Conservation (phyloP, 2,797 vertebrate genomes). For the Takifugu rubripes region DNA sequence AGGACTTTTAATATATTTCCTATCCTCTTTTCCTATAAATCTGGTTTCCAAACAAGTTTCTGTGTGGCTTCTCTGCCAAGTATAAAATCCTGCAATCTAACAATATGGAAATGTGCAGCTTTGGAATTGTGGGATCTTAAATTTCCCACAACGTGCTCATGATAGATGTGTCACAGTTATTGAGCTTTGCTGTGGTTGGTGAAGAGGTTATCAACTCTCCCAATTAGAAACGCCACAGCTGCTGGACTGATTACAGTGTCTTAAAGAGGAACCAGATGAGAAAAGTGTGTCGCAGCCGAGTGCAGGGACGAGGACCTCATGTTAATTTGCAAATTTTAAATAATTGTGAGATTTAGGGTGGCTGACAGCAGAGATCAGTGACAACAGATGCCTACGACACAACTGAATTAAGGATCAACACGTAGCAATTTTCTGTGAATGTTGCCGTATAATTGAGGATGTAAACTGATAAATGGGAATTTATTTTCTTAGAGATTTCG, state of each 20-base stretch:
- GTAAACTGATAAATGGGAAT: too few relatives aligned
- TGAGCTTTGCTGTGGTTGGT: slow-evolving; percentile 60
- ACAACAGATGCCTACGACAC: slow-evolving; percentile 52
- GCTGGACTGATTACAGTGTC: slow-evolving; percentile 64
- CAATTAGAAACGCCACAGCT: slow-evolving; percentile 68
- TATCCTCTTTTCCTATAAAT: slow-evolving; percentile 38
- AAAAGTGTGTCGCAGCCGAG: slow-evolving; percentile 52
- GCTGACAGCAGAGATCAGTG: slow-evolving; percentile 52
- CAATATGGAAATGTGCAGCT: slow-evolving; percentile 45
- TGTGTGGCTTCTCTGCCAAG: slow-evolving; percentile 34
- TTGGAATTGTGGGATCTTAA: slow-evolving; percentile 32
- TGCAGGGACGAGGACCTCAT: slow-evolving; percentile 30
- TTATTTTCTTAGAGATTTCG: too few relatives aligned
- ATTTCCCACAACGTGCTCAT: slow-evolving; percentile 61
- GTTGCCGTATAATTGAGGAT: too few relatives aligned
- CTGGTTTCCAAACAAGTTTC: slow-evolving; percentile 62
- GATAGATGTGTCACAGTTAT: slow-evolving; percentile 67
- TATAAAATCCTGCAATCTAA: slow-evolving; percentile 55
- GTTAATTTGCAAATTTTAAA: slow-evolving; percentile 63
- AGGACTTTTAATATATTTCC: slow-evolving; percentile 42
- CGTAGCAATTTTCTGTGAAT: too few relatives aligned
- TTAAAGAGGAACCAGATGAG: slow-evolving; percentile 70
- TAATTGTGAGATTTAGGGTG: slow-evolving; percentile 52
- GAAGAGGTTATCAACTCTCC: slow-evolving; percentile 70
- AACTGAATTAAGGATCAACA: slow-evolving; percentile 54